Evolutionary conservation across 2,113 vertebrate species (phyloP), one percentile per base, ranked within the genome.

Genomic region (Melierax canorus): DNA sequence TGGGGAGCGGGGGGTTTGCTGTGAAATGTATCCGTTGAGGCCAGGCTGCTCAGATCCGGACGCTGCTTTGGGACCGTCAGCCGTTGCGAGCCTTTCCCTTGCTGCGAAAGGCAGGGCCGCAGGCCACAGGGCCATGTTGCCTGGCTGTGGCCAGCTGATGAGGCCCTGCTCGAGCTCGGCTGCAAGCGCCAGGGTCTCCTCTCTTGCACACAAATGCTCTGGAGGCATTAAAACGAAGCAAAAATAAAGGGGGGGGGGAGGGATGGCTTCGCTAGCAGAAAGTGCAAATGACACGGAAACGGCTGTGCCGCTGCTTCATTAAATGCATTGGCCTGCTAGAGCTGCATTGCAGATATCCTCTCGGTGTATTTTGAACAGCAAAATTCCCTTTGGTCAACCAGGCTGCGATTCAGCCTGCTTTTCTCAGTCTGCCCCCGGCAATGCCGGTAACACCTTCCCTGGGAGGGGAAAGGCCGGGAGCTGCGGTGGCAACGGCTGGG

Each of bases 291-390:
- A 67, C 38, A 13, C 0, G 4, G 80, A 88, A 95, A 92, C 45
- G 4, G 6, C 77, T 50, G 38, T 83, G 69, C n/a, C 0, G 8
- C 71, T 92, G 77, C 66, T 95, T 96, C 81, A 63, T 93, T 91
- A 91, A 88, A 58, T 55, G 43, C 14, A 8, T 10, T 46, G 81
- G 66, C 76, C 59, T 79, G 66, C 56, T 90, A 62, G 48, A 82
- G 62, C 86, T 91, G 94, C 84, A 86, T 76, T 91, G 74, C 94
- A 96, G 94, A 95, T 91, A 75, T 59, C n/a, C 18, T 91, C 34
- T 45, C 2, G 0, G 16, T 29, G 36, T 43, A 16, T 41, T 86
- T 32, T 17, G 43, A 94, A 39, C 27, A 41, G 48, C 27, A 45
- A 24, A 86, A 56, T n/a, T 86, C 45, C 55, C 55, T 86, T 94